Base-by-base conservation (phyloP, 1,140 invertebrate genomes). In the Anadara kagoshimensis region DNA sequence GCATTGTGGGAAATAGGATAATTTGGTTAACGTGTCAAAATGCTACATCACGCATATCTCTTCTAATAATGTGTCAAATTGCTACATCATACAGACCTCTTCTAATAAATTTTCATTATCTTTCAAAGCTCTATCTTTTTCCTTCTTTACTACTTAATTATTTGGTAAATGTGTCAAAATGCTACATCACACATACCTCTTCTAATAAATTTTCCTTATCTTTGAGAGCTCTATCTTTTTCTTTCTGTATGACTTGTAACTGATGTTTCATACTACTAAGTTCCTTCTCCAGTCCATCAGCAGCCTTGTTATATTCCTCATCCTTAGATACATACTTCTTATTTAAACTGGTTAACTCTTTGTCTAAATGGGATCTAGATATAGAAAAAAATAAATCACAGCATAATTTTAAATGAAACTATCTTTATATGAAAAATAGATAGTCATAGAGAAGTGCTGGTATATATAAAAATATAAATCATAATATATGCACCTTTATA, bases 201-300 rank as follows among this genome's bases (percentile, higher is more conserved):
- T 87, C 86, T n/a, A 88, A 65, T 16, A 88, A 71, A 57, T 75
- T 82, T 61, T 87, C 86, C 61, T 88, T 88, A 54, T 86, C 85
- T 58, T 81, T 81, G 14, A 85, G 70, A 10, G 78, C 76, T 54
- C 73, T 66, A 53, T 83, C 78, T 63, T 85, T 88, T 20, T 87
- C 87, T 29, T 71, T 74, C 62, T 82, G 76, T 62, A 85, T 41
- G 8, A 67, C 54, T 29, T 81, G 75, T 51, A 86, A 71, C 49
- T 86, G 80, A 22, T 78, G 73, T 57, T 77, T 76, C 4, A 87
- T 53, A 0, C 69, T 64, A 7, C 65, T 69, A 26, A 87, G 73
- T 61, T 85, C 82, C 29, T 78, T 72, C 69, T 84, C 80, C 12
- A 85, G 68, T 18, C 76, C 59, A 20, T 78, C 80, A 11, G 81